Percentiles rank a stretch among this genome's conserved stretches.
Evolutionary conservation across 2,797 vertebrate genomes (phyloP).

Genomic region (Masticophis lateralis): DNA sequence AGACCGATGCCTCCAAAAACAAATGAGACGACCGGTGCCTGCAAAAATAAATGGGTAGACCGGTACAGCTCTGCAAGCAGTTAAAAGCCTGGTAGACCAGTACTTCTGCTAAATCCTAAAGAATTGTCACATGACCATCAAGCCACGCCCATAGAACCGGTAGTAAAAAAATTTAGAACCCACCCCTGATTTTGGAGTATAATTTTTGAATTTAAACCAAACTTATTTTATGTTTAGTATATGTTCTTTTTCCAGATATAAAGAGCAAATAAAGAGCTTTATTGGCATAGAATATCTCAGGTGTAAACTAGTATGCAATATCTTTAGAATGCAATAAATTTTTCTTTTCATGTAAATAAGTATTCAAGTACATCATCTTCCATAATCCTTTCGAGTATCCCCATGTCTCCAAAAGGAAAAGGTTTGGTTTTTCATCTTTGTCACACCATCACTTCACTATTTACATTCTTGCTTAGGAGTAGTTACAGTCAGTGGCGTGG

Average conservation of each 20-base stretch:
- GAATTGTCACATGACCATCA: too few species aligned
- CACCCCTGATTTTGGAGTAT: not conserved
- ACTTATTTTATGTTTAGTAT: not conserved
- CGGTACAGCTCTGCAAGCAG: too few species aligned
- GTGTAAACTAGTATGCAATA: not conserved
- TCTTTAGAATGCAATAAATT: not conserved
- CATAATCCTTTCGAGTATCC: not conserved
- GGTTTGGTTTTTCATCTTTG: not conserved
- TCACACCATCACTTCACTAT: not conserved
- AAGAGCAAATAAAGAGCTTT: not conserved
- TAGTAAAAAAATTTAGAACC: too few species aligned
- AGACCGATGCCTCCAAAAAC: too few species aligned
- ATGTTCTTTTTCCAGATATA: not conserved
- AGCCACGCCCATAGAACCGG: too few species aligned
- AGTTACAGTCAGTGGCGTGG: not conserved
- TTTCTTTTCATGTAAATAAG: not conserved
- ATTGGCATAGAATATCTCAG: not conserved
- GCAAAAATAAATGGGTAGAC: too few species aligned
- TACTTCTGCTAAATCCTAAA: too few species aligned
- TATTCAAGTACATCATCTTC: not conserved
- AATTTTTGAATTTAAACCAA: not conserved
- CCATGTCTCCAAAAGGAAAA: not conserved
- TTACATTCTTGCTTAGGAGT: not conserved
- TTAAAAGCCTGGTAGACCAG: too few species aligned
- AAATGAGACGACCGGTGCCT: too few species aligned